Evolutionary conservation across 2,113 vertebrate genomes (phyloP).

Genomic region (Candoia aspera): DNA sequence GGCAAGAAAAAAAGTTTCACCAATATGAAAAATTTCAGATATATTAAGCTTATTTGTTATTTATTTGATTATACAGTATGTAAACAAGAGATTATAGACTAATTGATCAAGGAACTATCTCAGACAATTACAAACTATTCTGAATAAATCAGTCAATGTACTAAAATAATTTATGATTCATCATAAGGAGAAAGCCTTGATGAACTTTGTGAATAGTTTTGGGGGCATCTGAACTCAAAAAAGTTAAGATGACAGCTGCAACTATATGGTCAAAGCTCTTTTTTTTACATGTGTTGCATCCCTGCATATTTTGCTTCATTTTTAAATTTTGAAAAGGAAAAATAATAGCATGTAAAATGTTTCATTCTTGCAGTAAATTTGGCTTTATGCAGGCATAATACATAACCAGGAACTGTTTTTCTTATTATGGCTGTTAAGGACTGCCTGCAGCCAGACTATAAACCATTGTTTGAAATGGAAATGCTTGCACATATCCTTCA

Average conservation of each 20-base stretch:
- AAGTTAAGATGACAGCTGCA: background rate
- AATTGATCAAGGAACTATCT: background rate
- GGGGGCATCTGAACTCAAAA: background rate
- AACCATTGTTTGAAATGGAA: background rate
- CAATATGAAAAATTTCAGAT: background rate
- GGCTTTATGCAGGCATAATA: background rate
- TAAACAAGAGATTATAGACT: background rate
- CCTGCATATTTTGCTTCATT: background rate
- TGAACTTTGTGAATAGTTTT: background rate
- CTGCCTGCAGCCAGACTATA: background rate
- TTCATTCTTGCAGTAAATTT: background rate
- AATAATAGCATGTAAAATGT: background rate
- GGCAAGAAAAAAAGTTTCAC: background rate
- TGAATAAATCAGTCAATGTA: constrained; percentile 18
- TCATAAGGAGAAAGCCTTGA: background rate
- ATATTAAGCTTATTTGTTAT: constrained; percentile 8
- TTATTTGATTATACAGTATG: background rate
- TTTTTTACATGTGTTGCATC: background rate
- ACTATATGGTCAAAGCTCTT: background rate
- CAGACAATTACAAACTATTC: constrained; percentile 5
- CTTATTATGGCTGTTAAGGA: background rate
- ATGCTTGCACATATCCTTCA: background rate
- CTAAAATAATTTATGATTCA: constrained; percentile 5
- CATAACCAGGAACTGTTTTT: background rate
- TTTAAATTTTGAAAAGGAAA: background rate